Evolutionary conservation across 2,113 vertebrate species (phyloP).

Genomic region (Odontophorus gujanensis): DNA sequence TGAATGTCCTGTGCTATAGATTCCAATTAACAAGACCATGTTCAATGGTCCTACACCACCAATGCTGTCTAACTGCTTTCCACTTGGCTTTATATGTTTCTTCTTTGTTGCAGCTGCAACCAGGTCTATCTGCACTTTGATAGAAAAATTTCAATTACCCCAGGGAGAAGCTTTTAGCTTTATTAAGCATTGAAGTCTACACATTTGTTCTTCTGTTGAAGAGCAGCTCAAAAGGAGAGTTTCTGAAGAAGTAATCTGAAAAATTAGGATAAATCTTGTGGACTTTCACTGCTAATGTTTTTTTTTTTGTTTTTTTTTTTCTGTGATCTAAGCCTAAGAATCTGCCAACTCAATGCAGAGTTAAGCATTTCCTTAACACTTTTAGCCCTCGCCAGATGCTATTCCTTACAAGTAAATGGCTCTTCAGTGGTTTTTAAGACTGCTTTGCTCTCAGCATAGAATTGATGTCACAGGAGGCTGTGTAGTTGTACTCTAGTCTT

Average conservation of each 20-base stretch:
- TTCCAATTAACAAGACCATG: conserved; percentile 84
- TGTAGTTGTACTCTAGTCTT: conserved; percentile 25
- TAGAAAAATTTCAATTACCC: conserved; percentile 83
- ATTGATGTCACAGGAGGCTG: conserved; percentile 65
- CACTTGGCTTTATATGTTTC: conserved; percentile 83
- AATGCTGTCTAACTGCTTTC: conserved; percentile 82
- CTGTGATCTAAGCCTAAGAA: conserved; percentile 74
- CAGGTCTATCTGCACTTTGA: conserved; percentile 81
- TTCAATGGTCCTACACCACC: conserved; percentile 81
- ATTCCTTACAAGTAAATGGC: conserved; percentile 66
- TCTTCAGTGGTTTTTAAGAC: conserved; percentile 72
- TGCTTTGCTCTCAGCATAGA: conserved; percentile 68
- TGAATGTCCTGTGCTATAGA: conserved; percentile 83
- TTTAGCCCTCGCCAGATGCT: conserved; percentile 68
- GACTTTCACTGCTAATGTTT: conserved; percentile 74
- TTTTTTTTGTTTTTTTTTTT: conserved; percentile 67
- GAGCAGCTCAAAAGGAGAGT: conserved; percentile 79
- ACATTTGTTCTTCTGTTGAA: conserved; percentile 82
- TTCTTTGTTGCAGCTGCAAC: conserved; percentile 83
- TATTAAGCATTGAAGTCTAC: conserved; percentile 86
- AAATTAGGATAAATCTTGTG: conserved; percentile 81
- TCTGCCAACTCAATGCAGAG: conserved; percentile 66
- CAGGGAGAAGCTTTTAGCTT: conserved; percentile 85
- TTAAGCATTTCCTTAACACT: conserved; percentile 74
- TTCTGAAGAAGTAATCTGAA: conserved; percentile 84